These are phyloP conservation scores for Enteromius thamalakanensis DNA, from an alignment of 2,797 vertebrate species.

Conservation along the genomic window DNA sequence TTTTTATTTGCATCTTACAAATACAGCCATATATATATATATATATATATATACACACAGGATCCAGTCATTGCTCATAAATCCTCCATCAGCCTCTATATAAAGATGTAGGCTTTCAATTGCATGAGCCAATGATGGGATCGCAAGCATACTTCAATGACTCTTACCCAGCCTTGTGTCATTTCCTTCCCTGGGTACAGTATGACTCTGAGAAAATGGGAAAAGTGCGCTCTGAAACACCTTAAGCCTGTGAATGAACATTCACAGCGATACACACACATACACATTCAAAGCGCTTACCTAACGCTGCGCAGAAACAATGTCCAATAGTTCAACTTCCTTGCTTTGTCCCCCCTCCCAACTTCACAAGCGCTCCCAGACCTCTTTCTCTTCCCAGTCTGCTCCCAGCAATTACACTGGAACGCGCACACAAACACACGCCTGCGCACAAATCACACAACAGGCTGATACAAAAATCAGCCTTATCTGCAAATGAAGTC, in stretches of 20 bases:
- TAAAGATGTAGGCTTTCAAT: conserved; percentile 65
- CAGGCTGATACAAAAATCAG: background rate
- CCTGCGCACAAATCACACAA: background rate
- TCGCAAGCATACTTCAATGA: conserved; percentile 77
- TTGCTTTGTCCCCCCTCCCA: conserved; percentile 79
- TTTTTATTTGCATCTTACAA: background rate
- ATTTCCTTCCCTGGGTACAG: conserved; percentile 77
- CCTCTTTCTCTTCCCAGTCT: conserved; percentile 70
- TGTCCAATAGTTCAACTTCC: conserved; percentile 81
- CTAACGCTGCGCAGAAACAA: conserved; percentile 79
- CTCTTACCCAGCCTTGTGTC: conserved; percentile 72
- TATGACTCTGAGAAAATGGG: conserved; percentile 76
- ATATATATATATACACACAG: too few species aligned
- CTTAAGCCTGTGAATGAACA: conserved; percentile 68
- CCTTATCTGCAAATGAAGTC: conserved; percentile 25
- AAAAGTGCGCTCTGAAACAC: conserved; percentile 65
- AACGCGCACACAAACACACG: conserved; percentile 65
- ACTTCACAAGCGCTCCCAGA: conserved; percentile 77
- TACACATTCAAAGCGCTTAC: conserved; percentile 68
- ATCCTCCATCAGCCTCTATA: conserved; percentile 1
- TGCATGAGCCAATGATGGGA: conserved; percentile 33
- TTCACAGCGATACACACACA: conserved; percentile 57
- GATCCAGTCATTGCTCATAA: background rate
- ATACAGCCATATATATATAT: background rate
- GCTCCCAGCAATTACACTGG: conserved; percentile 66